phyloP scores from a whole-genome alignment of 1,140 invertebrate genomes.

The Neelides sp. region DNA sequence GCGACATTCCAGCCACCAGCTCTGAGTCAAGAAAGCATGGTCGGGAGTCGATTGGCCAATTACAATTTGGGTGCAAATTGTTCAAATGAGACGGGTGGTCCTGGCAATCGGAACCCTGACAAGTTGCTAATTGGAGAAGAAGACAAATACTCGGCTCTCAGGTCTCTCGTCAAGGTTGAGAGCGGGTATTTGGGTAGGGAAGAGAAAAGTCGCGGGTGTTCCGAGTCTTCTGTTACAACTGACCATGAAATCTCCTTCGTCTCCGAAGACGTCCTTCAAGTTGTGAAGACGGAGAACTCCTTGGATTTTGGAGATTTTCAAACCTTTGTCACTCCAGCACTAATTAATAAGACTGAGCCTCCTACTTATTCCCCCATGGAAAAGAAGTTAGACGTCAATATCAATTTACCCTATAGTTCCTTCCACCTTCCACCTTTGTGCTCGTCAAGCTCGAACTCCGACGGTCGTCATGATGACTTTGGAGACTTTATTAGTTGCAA shows the following conservation, averaged over 20 bases:
- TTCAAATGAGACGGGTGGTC: neutral
- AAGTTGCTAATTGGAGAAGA: slow-evolving; percentile 33
- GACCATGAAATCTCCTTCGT: slow-evolving; percentile 6
- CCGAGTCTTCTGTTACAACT: too few relatives aligned
- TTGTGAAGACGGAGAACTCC: slow-evolving; percentile 9
- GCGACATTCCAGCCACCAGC: neutral
- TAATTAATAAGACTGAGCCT: too few relatives aligned
- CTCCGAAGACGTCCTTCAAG: slow-evolving; percentile 13
- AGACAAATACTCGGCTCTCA: slow-evolving; percentile 39
- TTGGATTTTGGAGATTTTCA: slow-evolving; percentile 22
- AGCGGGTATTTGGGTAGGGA: too few relatives aligned
- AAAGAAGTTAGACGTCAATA: too few relatives aligned
- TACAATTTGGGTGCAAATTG: slow-evolving; percentile 38
- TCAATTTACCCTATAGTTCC: too few relatives aligned
- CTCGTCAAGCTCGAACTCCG: slow-evolving; percentile 13
- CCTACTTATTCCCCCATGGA: too few relatives aligned
- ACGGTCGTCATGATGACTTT: slow-evolving; percentile 26
- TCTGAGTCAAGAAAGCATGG: slow-evolving; percentile 18
- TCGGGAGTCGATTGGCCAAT: slow-evolving; percentile 42
- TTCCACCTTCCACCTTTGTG: too few relatives aligned
- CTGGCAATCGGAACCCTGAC: neutral
- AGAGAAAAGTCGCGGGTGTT: neutral
- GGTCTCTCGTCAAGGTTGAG: slow-evolving; percentile 25
- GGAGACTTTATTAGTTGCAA: slow-evolving; percentile 37
- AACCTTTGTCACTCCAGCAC: slow-evolving; percentile 13